phyloP scores from a whole-genome alignment of 2,113 vertebrate species.

The Spilogale gracilis region DNA sequence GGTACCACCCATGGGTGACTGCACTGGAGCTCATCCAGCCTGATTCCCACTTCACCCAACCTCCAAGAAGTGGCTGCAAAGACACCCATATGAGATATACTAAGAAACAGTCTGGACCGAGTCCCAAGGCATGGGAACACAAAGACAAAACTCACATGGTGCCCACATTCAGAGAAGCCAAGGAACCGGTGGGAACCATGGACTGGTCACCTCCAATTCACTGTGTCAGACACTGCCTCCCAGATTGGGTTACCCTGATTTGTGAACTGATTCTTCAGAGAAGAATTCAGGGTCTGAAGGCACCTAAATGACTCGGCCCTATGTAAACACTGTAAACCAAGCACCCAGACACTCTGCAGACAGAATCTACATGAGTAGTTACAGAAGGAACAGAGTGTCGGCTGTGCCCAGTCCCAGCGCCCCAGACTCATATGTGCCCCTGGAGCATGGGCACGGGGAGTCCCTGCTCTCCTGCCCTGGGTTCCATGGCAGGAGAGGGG shows the following conservation, averaged over 20 bases:
- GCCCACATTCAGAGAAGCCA: not conserved
- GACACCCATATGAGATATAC: not conserved
- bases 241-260: not conserved
- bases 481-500: not conserved
- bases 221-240: accelerated
- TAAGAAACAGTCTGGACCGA: not conserved
- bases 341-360: not conserved
- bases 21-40: not conserved
- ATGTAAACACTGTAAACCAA: not conserved
- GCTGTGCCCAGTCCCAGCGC: not conserved
- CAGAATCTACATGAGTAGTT: not conserved
- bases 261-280: not conserved
- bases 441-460: accelerated
- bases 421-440: not conserved
- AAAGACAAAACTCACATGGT: not conserved
- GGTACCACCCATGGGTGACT: not conserved
- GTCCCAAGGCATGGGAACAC: not conserved
- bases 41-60: not conserved
- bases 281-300: not conserved
- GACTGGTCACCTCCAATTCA: not conserved
- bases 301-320: not conserved
- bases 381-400: not conserved
- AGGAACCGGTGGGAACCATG: not conserved
- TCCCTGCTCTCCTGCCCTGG: not conserved
- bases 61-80: not conserved